These are phyloP conservation scores for Parthenolecanium corni DNA, from an alignment of 2,888 invertebrate genomes.

Conservation along the genomic window DNA sequence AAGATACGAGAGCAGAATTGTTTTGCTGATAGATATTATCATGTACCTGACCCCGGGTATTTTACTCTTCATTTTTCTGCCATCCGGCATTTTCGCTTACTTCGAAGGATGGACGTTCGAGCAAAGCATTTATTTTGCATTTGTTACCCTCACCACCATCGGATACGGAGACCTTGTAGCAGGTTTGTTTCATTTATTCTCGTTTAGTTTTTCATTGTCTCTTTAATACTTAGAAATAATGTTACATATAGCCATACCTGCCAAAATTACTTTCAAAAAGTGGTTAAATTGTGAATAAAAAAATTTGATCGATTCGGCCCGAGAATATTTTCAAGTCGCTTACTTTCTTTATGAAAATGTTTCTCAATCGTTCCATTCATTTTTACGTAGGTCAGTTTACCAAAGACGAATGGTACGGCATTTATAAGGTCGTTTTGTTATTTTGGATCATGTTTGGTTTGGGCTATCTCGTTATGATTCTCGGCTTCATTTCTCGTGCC, in stretches of 20 bases:
- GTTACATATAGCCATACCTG: too few species aligned
- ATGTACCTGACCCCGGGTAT: constrained; percentile 82
- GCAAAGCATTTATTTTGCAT: constrained; percentile 74
- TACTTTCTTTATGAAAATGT: too few species aligned
- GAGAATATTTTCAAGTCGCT: too few species aligned
- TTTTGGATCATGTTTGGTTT: constrained; percentile 85
- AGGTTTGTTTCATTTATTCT: constrained; percentile 46
- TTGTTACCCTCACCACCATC: constrained; percentile 75
- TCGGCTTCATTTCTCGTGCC: constrained; percentile 69
- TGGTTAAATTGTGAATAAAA: too few species aligned
- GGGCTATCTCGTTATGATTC: constrained; percentile 80
- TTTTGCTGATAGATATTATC: constrained; percentile 65
- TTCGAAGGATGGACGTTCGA: constrained; percentile 80
- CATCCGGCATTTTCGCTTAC: constrained; percentile 68
- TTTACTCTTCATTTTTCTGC: constrained; percentile 73
- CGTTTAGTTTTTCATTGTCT: too few species aligned
- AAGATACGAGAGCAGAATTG: constrained; percentile 45
- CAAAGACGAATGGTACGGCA: constrained; percentile 42
- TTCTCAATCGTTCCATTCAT: too few species aligned
- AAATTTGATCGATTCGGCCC: too few species aligned
- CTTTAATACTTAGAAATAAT: background rate
- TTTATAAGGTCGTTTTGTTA: constrained; percentile 69
- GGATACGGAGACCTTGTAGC: constrained; percentile 90
- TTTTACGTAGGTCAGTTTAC: constrained; percentile 35
- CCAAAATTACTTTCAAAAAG: too few species aligned